phyloP scores from a whole-genome alignment of 2,113 vertebrate species.

The Osmerus mordax region DNA sequence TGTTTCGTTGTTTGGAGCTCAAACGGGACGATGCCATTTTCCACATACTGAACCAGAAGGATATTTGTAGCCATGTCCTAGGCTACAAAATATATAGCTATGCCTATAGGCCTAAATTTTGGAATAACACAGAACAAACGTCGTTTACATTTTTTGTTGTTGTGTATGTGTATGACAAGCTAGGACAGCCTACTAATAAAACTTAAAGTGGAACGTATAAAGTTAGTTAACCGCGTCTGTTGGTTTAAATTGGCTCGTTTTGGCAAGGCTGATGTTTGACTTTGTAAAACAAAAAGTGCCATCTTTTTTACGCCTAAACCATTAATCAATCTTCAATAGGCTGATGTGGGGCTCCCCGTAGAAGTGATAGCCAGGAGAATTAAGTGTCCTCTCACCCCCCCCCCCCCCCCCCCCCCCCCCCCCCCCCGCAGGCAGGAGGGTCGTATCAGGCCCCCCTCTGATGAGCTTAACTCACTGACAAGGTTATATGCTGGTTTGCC shows the following conservation, averaged over 20 bases:
- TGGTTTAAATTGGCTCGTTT: neutral
- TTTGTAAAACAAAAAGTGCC: too few species aligned
- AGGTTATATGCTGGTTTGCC: conserved; percentile 15
- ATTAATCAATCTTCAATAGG: conserved; percentile 6
- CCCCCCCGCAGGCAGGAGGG: neutral
- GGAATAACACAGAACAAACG: too few species aligned
- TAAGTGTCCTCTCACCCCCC: conserved; percentile 45
- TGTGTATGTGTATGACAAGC: too few species aligned
- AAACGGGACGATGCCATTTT: neutral
- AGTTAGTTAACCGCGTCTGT: too few species aligned
- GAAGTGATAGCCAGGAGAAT: conserved; percentile 58
- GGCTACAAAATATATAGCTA: too few species aligned
- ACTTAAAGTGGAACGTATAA: too few species aligned
- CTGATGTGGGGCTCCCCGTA: neutral
- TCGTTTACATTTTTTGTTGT: too few species aligned
- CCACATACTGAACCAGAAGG: neutral
- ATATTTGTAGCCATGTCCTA: neutral
- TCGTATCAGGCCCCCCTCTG: conserved; percentile 18
- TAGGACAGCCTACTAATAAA: too few species aligned
- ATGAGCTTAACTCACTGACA: conserved; percentile 37
- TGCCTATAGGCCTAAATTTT: too few species aligned
- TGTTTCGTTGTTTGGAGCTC: too few species aligned
- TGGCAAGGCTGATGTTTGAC: neutral
- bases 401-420: neutral
- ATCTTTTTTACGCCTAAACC: neutral